Conservation (phyloP, 2,113 vertebrate genomes). For the Nipponia nippon region DNA sequence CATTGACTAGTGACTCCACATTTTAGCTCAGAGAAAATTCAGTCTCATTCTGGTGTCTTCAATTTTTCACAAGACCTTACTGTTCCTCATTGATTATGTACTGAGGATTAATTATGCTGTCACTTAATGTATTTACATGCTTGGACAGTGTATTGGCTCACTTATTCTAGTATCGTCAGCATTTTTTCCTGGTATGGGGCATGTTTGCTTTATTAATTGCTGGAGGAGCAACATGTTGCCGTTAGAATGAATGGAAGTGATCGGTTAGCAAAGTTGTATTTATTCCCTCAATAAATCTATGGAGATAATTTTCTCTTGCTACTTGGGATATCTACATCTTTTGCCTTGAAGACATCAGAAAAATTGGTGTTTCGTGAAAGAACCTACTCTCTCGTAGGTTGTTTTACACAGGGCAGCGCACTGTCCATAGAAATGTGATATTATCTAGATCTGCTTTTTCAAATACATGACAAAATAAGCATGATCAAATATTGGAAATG, state of each 20-base stretch:
- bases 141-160: conserved; percentile 36
- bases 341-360: conserved; percentile 16
- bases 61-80: conserved; percentile 56
- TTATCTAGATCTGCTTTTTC: neutral
- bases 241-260: neutral
- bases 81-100: conserved; percentile 67
- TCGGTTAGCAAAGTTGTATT: neutral
- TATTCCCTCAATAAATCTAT: neutral
- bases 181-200: neutral
- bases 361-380: neutral
- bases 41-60: conserved; percentile 34
- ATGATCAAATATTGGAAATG: neutral
- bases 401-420: neutral
- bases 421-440: neutral
- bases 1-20: conserved; percentile 54
- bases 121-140: conserved; percentile 61
- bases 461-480: neutral
- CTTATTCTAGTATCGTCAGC: conserved; percentile 25
- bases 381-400: neutral
- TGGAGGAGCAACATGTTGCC: neutral
- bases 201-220: conserved; percentile 20
- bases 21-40: conserved; percentile 60
- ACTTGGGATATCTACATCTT: neutral
- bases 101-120: conserved; percentile 75
- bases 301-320: neutral